phyloP scores from a whole-genome alignment of 2,797 vertebrate genomes.

The Setipinna tenuifilis region DNA sequence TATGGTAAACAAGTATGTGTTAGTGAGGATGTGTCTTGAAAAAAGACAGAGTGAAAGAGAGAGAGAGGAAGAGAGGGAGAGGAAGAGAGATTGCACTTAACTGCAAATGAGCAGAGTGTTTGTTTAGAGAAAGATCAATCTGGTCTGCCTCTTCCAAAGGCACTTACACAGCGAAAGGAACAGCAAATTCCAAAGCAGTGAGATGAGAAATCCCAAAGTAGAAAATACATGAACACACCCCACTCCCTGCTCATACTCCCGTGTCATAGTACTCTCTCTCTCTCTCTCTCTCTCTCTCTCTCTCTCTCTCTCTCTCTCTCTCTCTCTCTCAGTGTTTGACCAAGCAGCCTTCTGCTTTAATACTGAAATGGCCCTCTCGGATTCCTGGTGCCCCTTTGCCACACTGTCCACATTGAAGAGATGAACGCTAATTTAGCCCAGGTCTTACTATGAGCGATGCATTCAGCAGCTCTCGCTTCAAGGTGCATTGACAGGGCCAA shows the following conservation, averaged over 20 bases:
- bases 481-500: background rate
- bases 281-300: background rate
- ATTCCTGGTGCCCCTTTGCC: background rate
- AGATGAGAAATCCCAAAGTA: conserved; percentile 8
- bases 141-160: background rate
- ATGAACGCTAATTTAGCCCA: background rate
- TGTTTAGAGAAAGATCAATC: conserved; percentile 20
- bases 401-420: background rate
- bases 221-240: conserved; percentile 8
- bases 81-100: conserved; percentile 7
- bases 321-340: background rate
- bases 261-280: background rate
- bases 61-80: background rate
- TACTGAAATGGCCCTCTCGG: background rate
- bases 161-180: conserved; percentile 12
- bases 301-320: conserved; percentile 22
- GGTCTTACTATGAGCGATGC: too few species aligned
- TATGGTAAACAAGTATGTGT: background rate
- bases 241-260: background rate
- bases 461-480: too few species aligned
- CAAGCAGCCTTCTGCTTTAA: background rate
- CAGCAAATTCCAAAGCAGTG: conserved; percentile 19
- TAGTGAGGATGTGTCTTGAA: background rate
- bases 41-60: background rate
- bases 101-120: conserved; percentile 17